Percentiles rank a stretch among this genome's conserved stretches.
phyloP scores from a whole-genome alignment of 2,888 invertebrate species.

The Epinotia ramella region DNA sequence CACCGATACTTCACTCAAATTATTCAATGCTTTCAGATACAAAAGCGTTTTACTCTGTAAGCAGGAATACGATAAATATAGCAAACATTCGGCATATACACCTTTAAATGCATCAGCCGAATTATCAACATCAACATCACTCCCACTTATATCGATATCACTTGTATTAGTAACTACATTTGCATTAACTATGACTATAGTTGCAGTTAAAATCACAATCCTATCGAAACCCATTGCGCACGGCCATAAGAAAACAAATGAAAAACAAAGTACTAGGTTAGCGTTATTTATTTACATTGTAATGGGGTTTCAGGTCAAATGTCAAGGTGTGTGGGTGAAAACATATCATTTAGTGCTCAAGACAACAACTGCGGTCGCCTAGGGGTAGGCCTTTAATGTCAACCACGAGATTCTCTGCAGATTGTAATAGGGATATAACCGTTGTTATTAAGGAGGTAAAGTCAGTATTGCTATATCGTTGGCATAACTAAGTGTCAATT shows the following conservation, averaged over 20 bases:
- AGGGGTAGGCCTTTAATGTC: slow-evolving; percentile 29
- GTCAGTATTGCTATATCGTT: neutral
- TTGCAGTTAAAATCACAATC: slow-evolving; percentile 54
- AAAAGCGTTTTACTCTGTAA: slow-evolving; percentile 84
- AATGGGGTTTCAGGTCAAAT: slow-evolving; percentile 73
- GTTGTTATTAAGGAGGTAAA: slow-evolving; percentile 12
- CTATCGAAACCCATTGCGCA: slow-evolving; percentile 61
- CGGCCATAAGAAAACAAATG: slow-evolving; percentile 62
- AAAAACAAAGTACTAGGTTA: slow-evolving; percentile 55
- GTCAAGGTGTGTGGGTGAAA: slow-evolving; percentile 67
- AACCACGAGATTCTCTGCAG: slow-evolving; percentile 19
- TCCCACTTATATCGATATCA: slow-evolving; percentile 38
- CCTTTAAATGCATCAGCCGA: slow-evolving; percentile 76
- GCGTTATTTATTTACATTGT: slow-evolving; percentile 77
- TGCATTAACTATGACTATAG: slow-evolving; percentile 53
- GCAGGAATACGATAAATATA: slow-evolving; percentile 84
- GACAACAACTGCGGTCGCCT: slow-evolving; percentile 54
- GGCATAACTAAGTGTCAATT: slow-evolving; percentile 4
- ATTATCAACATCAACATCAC: slow-evolving; percentile 48
- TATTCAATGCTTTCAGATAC: slow-evolving; percentile 83
- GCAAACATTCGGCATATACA: slow-evolving; percentile 83
- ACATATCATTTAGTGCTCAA: slow-evolving; percentile 62
- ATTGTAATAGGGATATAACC: neutral
- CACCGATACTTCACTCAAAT: slow-evolving; percentile 82
- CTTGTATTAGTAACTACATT: slow-evolving; percentile 48